Conservation (phyloP, 2,113 vertebrate genomes). For the Epinephelus moara region DNA sequence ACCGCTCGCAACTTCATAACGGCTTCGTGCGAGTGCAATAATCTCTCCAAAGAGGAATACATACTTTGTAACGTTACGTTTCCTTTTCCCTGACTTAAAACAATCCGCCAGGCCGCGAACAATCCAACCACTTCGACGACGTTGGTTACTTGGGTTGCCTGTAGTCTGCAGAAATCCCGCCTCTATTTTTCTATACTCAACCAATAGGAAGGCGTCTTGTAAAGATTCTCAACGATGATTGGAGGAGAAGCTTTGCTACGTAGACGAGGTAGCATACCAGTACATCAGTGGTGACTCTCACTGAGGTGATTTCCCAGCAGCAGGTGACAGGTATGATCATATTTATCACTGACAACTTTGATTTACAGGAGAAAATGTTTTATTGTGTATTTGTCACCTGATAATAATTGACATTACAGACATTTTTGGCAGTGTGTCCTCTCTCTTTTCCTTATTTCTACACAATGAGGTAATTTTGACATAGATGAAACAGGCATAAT, state of each 20-base stretch:
- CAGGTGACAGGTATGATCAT: no score
- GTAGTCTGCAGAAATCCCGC: slow-evolving; percentile 56
- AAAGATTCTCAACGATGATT: slow-evolving; percentile 31
- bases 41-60: background rate
- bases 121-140: slow-evolving; percentile 31
- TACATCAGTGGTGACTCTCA: background rate
- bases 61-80: slow-evolving; percentile 37
- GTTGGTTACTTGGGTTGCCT: slow-evolving; percentile 29
- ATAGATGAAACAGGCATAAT: background rate
- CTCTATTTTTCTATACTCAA: slow-evolving; percentile 27
- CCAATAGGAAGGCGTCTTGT: slow-evolving; percentile 50
- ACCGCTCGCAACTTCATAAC: background rate
- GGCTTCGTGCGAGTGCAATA: background rate
- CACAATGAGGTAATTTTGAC: background rate
- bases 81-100: slow-evolving; percentile 26
- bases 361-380: background rate
- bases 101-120: slow-evolving; percentile 56
- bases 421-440: background rate
- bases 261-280: background rate
- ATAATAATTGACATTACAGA: background rate
- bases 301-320: no score
- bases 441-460: background rate
- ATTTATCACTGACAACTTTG: background rate
- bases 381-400: background rate
- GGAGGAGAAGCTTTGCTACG: slow-evolving; percentile 18